phyloP scores from a whole-genome alignment of 2,797 vertebrate species.

The Girardinus metallicus region DNA sequence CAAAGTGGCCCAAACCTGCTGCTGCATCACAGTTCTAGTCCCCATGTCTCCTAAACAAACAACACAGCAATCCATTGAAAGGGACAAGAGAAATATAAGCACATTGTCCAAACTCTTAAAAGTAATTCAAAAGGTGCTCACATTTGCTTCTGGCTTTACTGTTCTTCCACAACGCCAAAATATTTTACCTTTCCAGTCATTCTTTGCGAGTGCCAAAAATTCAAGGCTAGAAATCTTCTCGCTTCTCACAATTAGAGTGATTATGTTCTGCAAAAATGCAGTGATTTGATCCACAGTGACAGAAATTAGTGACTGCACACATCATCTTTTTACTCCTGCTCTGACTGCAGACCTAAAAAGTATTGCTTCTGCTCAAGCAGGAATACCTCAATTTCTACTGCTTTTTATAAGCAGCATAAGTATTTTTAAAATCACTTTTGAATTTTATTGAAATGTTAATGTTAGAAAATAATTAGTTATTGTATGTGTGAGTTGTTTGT shows the following conservation, averaged over 20 bases:
- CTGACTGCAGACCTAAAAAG: background rate
- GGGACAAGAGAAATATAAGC: conserved; percentile 55
- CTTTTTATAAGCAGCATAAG: background rate
- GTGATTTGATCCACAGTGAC: conserved; percentile 18
- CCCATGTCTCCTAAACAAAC: conserved; percentile 51
- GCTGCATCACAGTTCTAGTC: conserved; percentile 38
- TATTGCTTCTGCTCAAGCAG: background rate
- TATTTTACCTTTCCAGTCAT: background rate
- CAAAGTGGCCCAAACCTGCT: conserved; percentile 67
- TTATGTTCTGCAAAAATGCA: conserved; percentile 9
- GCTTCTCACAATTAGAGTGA: background rate
- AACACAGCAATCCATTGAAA: conserved; percentile 39
- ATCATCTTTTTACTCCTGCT: background rate
- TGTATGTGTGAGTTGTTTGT: conserved; percentile 2
- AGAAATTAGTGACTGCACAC: background rate
- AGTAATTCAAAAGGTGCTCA: background rate
- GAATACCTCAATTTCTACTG: background rate
- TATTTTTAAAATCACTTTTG: background rate
- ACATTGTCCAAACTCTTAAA: conserved; percentile 17
- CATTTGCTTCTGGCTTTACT: background rate
- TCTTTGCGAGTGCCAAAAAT: conserved; percentile 11
- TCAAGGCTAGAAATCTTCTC: background rate
- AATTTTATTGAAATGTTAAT: background rate
- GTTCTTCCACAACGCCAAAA: background rate
- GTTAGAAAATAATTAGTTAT: background rate